A percentile compares a stretch with the other conserved stretches of the same genome.
Conservation (phyloP, 2,797 vertebrate genomes). For the Echiichthys vipera region DNA sequence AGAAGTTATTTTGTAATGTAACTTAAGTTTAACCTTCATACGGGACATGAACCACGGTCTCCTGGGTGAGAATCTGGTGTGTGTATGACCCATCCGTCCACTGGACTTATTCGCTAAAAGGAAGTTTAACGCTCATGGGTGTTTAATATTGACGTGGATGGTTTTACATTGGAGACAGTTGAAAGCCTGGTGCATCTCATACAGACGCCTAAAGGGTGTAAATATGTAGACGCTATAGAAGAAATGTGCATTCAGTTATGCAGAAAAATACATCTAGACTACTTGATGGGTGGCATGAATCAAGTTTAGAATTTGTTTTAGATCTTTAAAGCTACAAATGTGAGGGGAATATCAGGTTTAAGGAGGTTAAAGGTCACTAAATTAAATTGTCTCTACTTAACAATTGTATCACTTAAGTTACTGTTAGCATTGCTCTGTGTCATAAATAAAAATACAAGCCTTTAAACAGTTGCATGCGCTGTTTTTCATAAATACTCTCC, state of each 20-base stretch:
- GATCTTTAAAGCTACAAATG: background rate
- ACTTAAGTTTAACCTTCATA: too few relatives aligned
- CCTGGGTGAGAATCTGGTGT: too few relatives aligned
- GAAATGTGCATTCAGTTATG: background rate
- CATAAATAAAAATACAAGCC: background rate
- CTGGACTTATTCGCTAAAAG: too few relatives aligned
- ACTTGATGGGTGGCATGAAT: background rate
- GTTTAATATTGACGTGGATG: too few relatives aligned
- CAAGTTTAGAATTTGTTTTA: background rate
- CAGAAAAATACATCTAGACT: background rate
- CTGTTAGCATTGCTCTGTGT: background rate
- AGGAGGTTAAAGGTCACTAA: background rate
- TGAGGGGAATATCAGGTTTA: background rate
- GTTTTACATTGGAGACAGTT: too few relatives aligned
- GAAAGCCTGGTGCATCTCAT: too few relatives aligned
- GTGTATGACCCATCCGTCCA: too few relatives aligned
- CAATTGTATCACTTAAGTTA: background rate
- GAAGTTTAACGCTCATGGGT: too few relatives aligned
- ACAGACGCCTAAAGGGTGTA: too few relatives aligned
- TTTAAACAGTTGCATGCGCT: background rate
- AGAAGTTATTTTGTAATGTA: too few relatives aligned
- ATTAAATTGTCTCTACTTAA: background rate
- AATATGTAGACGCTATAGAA: background rate
- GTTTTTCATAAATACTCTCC: constrained; percentile 7
- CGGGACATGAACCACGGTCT: too few relatives aligned